A percentile compares a stretch with the other conserved stretches of the same genome.
These are phyloP conservation scores for Cuniculus paca DNA, from an alignment of 2,797 vertebrate species.

Conservation along the genomic window DNA sequence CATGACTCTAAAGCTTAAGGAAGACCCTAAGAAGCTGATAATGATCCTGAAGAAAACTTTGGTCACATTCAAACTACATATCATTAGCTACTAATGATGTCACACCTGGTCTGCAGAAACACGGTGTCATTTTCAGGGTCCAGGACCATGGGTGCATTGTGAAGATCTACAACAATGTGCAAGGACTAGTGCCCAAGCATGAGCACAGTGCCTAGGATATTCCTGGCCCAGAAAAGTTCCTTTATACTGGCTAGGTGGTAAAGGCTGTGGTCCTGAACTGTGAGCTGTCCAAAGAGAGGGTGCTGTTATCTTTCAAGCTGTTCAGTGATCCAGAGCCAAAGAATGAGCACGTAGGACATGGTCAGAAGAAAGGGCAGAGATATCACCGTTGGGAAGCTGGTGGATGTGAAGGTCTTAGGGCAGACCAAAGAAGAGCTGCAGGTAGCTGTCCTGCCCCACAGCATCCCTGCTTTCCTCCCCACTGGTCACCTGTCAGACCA, in stretches of 20 bases:
- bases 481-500: constrained; percentile 94
- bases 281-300: constrained; percentile 90
- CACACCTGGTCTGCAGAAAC: constrained; percentile 91
- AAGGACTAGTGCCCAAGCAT: constrained; percentile 92
- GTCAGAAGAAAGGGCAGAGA: constrained; percentile 76
- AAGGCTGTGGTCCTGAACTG: constrained; percentile 93
- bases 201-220: constrained; percentile 91
- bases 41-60: constrained; percentile 95
- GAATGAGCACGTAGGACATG: background rate
- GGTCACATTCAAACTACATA: constrained; percentile 91
- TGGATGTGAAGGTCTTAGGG: constrained; percentile 92
- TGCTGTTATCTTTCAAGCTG: constrained; percentile 94
- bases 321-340: constrained; percentile 64
- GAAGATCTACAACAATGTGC: constrained; percentile 94
- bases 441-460: constrained; percentile 92
- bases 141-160: constrained; percentile 95
- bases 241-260: constrained; percentile 95
- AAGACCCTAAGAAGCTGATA: constrained; percentile 88
- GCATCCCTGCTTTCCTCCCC: constrained; percentile 89
- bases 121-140: constrained; percentile 93
- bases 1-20: constrained; percentile 86
- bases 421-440: constrained; percentile 91
- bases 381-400: constrained; percentile 89
- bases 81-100: constrained; percentile 92
- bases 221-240: constrained; percentile 89